Conservation (phyloP, 2,888 invertebrate genomes). For the Scrobipalpa costella region DNA sequence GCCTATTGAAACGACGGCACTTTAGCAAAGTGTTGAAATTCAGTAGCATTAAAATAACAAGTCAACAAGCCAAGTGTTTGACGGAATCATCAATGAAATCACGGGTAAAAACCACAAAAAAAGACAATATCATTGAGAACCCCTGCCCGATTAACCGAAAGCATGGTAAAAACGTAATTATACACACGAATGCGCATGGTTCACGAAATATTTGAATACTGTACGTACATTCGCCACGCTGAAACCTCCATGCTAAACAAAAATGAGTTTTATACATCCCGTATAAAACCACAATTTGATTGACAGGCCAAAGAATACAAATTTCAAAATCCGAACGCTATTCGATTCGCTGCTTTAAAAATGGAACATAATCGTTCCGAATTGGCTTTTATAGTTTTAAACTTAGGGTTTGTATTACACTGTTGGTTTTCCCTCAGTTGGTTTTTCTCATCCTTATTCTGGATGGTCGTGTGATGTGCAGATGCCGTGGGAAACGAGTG, state of each 20-base stretch:
- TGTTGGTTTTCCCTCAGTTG: slow-evolving; percentile 36
- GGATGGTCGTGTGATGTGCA: slow-evolving; percentile 59
- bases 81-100: slow-evolving; percentile 1
- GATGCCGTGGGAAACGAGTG: slow-evolving; percentile 73
- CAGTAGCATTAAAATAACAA: too few relatives aligned
- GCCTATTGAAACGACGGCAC: too few relatives aligned
- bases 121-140: slow-evolving; percentile 40
- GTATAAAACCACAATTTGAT: slow-evolving; percentile 31
- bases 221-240: slow-evolving; percentile 57
- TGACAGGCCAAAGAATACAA: slow-evolving; percentile 32
- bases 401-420: slow-evolving; percentile 43
- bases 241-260: slow-evolving; percentile 44
- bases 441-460: slow-evolving; percentile 35
- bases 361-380: slow-evolving; percentile 14
- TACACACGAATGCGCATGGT: slow-evolving; percentile 71
- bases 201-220: slow-evolving; percentile 70
- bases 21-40: too few relatives aligned
- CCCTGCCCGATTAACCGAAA: slow-evolving; percentile 61
- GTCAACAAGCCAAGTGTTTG: neutral
- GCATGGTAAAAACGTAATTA: slow-evolving; percentile 66
- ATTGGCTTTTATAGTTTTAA: slow-evolving; percentile 32
- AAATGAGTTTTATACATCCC: slow-evolving; percentile 31
- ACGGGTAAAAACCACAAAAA: slow-evolving; percentile 6
- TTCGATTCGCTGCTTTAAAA: slow-evolving; percentile 52
- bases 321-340: slow-evolving; percentile 54